Evolutionary conservation across 2,888 invertebrate species (phyloP), one percentile per base, ranked within the genome.

Genomic region (Creontiades dilutus): DNA sequence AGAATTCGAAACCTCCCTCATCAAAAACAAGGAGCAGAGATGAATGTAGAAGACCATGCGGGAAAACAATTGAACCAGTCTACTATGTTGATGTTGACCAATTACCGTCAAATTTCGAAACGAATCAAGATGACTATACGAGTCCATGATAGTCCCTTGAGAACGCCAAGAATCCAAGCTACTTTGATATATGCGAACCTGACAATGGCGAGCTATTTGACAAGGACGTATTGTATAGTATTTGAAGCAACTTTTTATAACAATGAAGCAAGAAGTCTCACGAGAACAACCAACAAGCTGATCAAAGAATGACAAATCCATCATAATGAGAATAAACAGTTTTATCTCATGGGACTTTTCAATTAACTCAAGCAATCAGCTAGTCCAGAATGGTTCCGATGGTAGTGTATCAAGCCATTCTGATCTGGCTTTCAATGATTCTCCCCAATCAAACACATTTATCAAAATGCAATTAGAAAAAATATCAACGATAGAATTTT

Each of bases 51-150:
- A 68, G 23, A 13, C 68, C 68, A 13, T 68, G 68, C 9, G 23
- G n/a, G 68, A 68, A 68, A 68, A 68, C 23, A 0, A 23, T 68
- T 23, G 68, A 19, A 23, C 68, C 68, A 12, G 23, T 68, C 68
- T 68, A 68, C 68, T 68, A 68, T 23, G 68, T 68, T 23, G 68
- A 68, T 68, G 68, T 68, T 23, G 68, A 68, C 68, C 23, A 68
- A 23, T 68, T 68, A 4, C 19, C 68, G 23, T 37, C 37, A 37
- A 37, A 37, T 37, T 37, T 7, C 2, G 37, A 37, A 37, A 37
- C 37, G 37, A 37, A 37, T 37, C 37, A 37, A 37, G 37, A 37
- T 4, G 37, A 37, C 2, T 37, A 7, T 37, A 37, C 7, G 37
- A 37, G 37, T 37, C 37, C 37, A 37, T 37, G 37, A 37, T 4